Conservation (phyloP, 2,113 vertebrate species). For the Marmota monax region DNA sequence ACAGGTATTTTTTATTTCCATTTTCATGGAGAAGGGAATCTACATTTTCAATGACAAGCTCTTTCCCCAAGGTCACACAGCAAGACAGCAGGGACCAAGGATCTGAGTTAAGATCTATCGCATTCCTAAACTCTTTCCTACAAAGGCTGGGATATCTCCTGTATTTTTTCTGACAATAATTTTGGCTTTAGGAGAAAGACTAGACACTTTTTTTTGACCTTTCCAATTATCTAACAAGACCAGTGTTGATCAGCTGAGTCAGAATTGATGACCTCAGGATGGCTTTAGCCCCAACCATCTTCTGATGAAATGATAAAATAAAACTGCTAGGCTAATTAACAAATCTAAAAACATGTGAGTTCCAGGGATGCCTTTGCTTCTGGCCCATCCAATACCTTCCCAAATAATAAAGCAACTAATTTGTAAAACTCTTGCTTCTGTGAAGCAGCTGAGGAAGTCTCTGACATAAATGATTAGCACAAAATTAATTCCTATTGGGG, state of each 20-base stretch:
- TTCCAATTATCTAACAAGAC: constrained; percentile 72
- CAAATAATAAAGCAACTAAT: constrained; percentile 85
- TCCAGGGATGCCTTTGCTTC: constrained; percentile 82
- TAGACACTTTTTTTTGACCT: constrained; percentile 63
- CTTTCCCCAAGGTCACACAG: neutral
- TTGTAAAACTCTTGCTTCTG: constrained; percentile 83
- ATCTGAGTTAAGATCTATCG: neutral
- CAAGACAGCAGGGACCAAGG: neutral
- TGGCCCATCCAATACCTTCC: constrained; percentile 79
- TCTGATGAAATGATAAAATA: constrained; percentile 85
- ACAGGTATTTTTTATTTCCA: neutral
- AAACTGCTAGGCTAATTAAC: constrained; percentile 84
- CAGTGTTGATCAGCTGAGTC: constrained; percentile 70
- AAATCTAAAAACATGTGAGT: constrained; percentile 82
- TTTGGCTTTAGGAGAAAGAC: constrained; percentile 65
- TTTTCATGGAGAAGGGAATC: neutral
- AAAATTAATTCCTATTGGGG: constrained; percentile 86
- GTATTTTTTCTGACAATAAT: constrained; percentile 45
- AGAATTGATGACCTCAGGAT: constrained; percentile 85
- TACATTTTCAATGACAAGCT: neutral
- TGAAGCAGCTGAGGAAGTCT: constrained; percentile 82
- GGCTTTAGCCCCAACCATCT: constrained; percentile 83
- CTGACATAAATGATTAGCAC: constrained; percentile 85
- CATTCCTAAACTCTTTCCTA: neutral
- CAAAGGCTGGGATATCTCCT: neutral